Conservation (phyloP, 2,113 vertebrate genomes). For the Chinchilla lanigera region DNA sequence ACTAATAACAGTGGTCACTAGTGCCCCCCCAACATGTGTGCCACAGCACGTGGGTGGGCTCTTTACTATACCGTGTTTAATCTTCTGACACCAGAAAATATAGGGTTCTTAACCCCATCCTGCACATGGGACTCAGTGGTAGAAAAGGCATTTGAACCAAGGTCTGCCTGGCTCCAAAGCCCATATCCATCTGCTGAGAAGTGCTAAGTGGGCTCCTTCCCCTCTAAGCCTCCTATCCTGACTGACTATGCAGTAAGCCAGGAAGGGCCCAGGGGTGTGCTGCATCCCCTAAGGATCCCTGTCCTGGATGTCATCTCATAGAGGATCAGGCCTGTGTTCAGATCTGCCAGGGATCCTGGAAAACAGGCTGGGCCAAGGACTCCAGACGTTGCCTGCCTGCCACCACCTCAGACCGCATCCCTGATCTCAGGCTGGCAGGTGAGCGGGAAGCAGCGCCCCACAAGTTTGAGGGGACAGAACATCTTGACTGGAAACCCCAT, state of each 20-base stretch:
- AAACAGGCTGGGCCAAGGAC: not conserved
- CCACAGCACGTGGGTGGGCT: too few relatives aligned
- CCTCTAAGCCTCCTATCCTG: not conserved
- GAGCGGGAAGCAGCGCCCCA: not conserved
- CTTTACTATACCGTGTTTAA: not conserved
- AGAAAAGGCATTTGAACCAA: not conserved
- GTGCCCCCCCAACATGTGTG: not conserved
- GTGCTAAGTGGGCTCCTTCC: not conserved
- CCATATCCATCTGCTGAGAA: not conserved
- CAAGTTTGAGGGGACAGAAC: not conserved
- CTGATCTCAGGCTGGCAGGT: not conserved
- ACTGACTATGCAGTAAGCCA: not conserved
- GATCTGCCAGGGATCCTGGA: not conserved
- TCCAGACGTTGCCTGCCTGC: not conserved
- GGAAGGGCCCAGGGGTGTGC: not conserved
- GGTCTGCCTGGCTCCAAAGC: not conserved
- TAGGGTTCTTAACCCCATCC: not conserved
- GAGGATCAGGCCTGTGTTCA: not conserved
- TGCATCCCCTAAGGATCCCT: not conserved
- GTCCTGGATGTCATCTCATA: not conserved
- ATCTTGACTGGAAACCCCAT: too few relatives aligned
- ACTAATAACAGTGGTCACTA: not conserved
- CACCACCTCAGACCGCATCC: too few relatives aligned
- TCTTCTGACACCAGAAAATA: not conserved
- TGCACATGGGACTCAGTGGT: not conserved